Evolutionary conservation across 2,888 invertebrate genomes (phyloP), one percentile per base, ranked within the genome.

Genomic region (Acrocera orbiculus): DNA sequence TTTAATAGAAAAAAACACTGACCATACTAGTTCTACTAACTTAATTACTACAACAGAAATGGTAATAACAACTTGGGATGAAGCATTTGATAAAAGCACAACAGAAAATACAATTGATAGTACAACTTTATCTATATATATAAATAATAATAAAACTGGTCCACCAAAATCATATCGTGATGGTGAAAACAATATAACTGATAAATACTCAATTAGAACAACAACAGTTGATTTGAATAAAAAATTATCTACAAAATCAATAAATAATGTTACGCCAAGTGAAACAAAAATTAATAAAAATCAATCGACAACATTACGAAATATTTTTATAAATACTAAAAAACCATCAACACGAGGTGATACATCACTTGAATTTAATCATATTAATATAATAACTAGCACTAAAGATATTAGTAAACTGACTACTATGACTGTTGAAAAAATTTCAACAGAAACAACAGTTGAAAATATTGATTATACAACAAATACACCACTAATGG

Each of bases 131-230:
- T 26, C 32, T 22, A 35, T 22, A 28, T 28, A 11, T 17, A 40
- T n/a, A n/a, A n/a, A n/a, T n/a, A n/a, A n/a, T n/a, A n/a, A n/a
- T 3, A 57, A 54, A 38, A 48, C 51, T 5, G 55, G 54, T 10
- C 51, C 51, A 17, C 52, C 56, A 1, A 58, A 56, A 37, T 52
- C 55, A 24, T 58, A 58, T 42, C 52, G 60, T n/a, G 57, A 57
- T 48, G 59, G 57, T 37, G 59, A 56, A 32, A 56, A 57, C 42
- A 56, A 57, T 42, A 58, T 55, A 32, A 59, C 57, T 15, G 56
- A 50, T 41, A 41, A 47, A 15, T 39, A 37, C 32, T 24, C 28
- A 5, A 30, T 19, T 35, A 29, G 39, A 25, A 44, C 42, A 7
- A 25, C 40, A 14, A 31, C 38, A 19, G 35, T 34, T 10, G 29